Percentiles rank a stretch among this genome's conserved stretches.
These are phyloP conservation scores for Pyrrhosoma nymphula DNA, from an alignment of 2,888 invertebrate genomes.

Conservation along the genomic window DNA sequence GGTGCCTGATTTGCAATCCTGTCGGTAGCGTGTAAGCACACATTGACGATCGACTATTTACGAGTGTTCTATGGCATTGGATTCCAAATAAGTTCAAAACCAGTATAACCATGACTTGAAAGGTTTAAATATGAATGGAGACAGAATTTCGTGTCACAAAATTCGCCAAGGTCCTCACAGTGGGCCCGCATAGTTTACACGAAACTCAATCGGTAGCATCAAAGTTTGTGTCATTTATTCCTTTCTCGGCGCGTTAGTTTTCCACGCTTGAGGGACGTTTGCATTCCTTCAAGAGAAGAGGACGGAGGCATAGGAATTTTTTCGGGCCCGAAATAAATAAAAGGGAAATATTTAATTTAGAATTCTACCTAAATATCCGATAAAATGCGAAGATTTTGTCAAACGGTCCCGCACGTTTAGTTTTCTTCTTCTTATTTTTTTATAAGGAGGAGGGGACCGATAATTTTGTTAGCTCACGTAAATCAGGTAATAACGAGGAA, in stretches of 20 bases:
- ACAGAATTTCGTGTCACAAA: neutral
- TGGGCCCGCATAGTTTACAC: neutral
- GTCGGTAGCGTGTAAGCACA: neutral
- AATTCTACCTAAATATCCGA: neutral
- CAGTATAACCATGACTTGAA: neutral
- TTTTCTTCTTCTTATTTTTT: too few relatives aligned
- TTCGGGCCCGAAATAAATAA: neutral
- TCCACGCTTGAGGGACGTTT: neutral
- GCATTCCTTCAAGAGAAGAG: neutral
- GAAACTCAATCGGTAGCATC: neutral
- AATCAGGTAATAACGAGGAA: conserved; percentile 61
- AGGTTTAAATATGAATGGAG: neutral
- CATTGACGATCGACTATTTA: too few relatives aligned
- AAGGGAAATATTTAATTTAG: neutral
- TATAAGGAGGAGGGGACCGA: neutral
- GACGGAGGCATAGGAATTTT: neutral
- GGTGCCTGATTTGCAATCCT: neutral
- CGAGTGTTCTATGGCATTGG: neutral
- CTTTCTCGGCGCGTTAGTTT: neutral
- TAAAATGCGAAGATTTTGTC: neutral
- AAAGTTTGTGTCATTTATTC: neutral
- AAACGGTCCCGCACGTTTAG: neutral
- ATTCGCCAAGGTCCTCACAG: neutral
- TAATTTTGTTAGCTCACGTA: conserved; percentile 20
- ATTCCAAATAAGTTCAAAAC: neutral